Conservation (phyloP, 2,888 invertebrate species). For the Acrocera orbiculus region DNA sequence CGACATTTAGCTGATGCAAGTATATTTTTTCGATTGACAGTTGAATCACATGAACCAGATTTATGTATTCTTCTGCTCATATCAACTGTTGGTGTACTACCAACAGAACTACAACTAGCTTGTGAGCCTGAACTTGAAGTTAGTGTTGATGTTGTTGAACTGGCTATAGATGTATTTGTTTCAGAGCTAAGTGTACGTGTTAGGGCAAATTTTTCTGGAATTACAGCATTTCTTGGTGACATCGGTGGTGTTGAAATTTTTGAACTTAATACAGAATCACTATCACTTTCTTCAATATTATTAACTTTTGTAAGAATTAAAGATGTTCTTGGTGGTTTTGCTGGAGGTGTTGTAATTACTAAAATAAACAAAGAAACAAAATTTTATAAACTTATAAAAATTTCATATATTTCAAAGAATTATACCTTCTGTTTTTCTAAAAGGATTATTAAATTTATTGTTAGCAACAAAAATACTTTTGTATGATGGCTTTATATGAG, state of each 20-base stretch:
- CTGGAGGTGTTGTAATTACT: too few relatives aligned
- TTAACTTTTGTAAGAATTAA: constrained; percentile 18
- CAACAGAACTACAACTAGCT: constrained; percentile 48
- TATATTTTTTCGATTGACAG: constrained; percentile 68
- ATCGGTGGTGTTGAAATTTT: constrained; percentile 62
- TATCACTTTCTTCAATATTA: constrained; percentile 37
- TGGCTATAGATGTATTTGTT: constrained; percentile 50
- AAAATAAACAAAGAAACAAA: too few relatives aligned
- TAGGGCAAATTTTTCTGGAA: constrained; percentile 39
- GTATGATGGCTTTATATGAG: constrained; percentile 26
- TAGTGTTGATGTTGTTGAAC: constrained; percentile 51
- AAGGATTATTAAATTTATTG: constrained; percentile 1
- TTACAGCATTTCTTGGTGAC: constrained; percentile 39
- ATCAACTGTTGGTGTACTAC: constrained; percentile 44
- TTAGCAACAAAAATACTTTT: constrained; percentile 14
- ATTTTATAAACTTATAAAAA: neutral
- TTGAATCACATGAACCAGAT: constrained; percentile 55
- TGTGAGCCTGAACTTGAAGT: constrained; percentile 60
- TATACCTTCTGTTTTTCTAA: constrained; percentile 8
- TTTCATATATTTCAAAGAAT: neutral
- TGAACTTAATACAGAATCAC: constrained; percentile 75
- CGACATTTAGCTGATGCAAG: constrained; percentile 71
- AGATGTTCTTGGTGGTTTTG: constrained; percentile 28
- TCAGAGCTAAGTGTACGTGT: constrained; percentile 54
- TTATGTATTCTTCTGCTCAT: constrained; percentile 53